phyloP scores from a whole-genome alignment of 2,888 invertebrate species.

The Phalera bucephala region DNA sequence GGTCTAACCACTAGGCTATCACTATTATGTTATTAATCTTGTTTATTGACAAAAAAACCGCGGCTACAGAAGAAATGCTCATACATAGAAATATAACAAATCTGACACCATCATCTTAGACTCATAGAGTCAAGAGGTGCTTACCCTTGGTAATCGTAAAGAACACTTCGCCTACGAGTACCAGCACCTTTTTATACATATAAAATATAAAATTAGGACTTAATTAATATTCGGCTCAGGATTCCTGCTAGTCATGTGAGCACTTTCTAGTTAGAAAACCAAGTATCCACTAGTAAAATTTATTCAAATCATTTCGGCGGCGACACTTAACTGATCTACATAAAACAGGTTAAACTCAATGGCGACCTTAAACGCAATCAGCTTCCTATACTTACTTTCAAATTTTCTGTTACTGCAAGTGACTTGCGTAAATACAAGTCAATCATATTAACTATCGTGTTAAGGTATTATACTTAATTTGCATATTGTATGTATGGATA shows the following conservation, averaged over 20 bases:
- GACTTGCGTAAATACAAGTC: constrained; percentile 45
- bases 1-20: no score
- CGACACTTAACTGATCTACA: constrained; percentile 30
- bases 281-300: constrained; percentile 2
- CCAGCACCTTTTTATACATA: constrained; percentile 1
- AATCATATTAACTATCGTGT: constrained; percentile 14
- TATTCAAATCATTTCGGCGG: constrained; percentile 19
- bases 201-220: no score
- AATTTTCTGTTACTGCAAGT: constrained; percentile 44
- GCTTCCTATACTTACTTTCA: constrained; percentile 64
- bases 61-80: no score
- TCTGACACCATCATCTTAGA: no score
- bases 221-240: neutral
- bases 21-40: no score
- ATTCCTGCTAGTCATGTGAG: neutral
- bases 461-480: constrained; percentile 8
- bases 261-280: constrained; percentile 8
- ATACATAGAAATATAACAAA: no score
- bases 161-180: no score
- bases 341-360: constrained; percentile 40
- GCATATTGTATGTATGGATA: constrained; percentile 16
- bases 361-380: constrained; percentile 47
- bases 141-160: no score
- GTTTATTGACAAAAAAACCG: no score
- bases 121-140: no score